Evolutionary conservation across 2,888 invertebrate genomes (phyloP), one percentile per base, ranked within the genome.

Genomic region (Portevinia maculata): DNA sequence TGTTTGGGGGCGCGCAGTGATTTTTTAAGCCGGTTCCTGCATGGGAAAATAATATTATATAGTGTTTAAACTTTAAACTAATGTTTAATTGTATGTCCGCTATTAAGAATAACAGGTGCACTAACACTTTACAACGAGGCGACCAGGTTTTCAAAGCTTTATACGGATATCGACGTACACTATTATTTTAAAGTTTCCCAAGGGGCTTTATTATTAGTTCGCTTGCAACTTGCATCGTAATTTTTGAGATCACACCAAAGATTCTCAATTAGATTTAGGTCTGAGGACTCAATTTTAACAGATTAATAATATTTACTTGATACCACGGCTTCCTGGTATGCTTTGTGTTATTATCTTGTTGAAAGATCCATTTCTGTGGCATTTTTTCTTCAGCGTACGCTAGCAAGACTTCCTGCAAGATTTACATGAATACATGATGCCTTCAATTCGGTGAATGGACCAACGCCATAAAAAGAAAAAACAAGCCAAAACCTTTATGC

Each of bases 231-330:
- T 32, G 15, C 15, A 9, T 5, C 15, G 28, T 30, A 24, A 53
- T 32, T 9, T 15, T 53, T 7, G 32, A 53, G 15, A 15, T 53
- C 52, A 8, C 13, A 15, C 52, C 52, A 53, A 15, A 30, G 13
- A 15, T 53, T 53, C 24, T 53, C 52, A 15, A 53, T 53, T 6
- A 32, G 32, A 17, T 53, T 53, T 32, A 53, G 32, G 32, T 53
- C 52, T 8, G 52, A 32, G 9, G 8, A 15, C 17, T 53, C 52
- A 32, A 53, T 15, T 53, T 32, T 15, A 53, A 53, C 30, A 53
- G 32, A 15, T 53, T 32, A 8, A 15, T 32, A 13, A 15, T 53
- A 2, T 13, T 17, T 3, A 32, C 32, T 5, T 7, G 0, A 53
- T 32, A 17, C 52, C 52, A 53, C 13, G 13, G 13, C 32, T 32